Evolutionary conservation across 2,113 vertebrate genomes (phyloP).

Genomic region (Apistogramma diplotaenia): DNA sequence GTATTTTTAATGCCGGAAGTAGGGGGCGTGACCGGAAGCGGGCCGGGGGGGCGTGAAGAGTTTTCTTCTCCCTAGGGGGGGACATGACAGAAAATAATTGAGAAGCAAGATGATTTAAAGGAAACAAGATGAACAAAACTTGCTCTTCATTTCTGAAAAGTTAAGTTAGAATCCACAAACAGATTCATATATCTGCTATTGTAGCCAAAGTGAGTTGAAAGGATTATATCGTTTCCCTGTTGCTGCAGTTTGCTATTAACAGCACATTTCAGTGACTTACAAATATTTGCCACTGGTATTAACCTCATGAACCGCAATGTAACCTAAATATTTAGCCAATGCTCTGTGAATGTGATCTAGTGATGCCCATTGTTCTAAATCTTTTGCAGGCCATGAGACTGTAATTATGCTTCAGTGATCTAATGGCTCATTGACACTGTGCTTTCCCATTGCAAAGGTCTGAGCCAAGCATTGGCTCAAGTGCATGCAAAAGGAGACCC

Average conservation of each 20-base stretch:
- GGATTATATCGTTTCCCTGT: neutral
- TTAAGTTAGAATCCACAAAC: neutral
- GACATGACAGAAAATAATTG: no score
- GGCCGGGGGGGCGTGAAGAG: no score
- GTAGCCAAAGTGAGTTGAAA: neutral
- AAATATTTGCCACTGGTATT: neutral
- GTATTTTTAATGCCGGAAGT: no score
- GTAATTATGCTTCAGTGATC: conserved; percentile 16
- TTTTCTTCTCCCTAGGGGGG: no score
- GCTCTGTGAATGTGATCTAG: conserved; percentile 3
- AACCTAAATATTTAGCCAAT: conserved; percentile 9
- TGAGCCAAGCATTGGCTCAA: conserved; percentile 4
- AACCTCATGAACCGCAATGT: neutral
- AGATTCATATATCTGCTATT: neutral
- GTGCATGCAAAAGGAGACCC: neutral
- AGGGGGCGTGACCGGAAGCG: no score
- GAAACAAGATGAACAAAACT: neutral
- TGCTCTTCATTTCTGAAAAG: neutral
- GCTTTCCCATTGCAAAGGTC: conserved; percentile 9
- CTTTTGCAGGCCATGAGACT: conserved; percentile 12
- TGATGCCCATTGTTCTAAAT: conserved; percentile 10
- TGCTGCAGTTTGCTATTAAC: neutral
- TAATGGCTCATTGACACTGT: conserved; percentile 2
- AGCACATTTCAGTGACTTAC: neutral
- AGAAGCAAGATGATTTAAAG: no score